Evolutionary conservation across 2,797 vertebrate species (phyloP).

Genomic region (Muraenolepis orangiensis): DNA sequence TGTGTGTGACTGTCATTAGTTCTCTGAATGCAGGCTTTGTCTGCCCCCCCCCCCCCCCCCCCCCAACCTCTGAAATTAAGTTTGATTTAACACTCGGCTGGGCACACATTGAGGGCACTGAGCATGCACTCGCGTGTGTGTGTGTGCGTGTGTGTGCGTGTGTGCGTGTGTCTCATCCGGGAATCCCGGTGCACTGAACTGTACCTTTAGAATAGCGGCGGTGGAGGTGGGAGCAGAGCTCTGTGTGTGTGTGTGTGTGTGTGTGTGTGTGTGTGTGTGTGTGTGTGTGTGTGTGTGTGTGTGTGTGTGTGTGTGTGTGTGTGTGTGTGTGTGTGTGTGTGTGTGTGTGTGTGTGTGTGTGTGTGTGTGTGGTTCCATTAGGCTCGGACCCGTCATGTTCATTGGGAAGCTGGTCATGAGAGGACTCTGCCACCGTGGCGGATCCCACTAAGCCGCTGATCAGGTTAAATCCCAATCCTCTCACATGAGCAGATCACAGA

Average conservation of each 20-base stretch:
- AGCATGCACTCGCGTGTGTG: no score
- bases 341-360: no score
- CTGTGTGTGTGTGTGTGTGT: no score
- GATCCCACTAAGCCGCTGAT: slow-evolving; percentile 23
- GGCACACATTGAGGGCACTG: slow-evolving; percentile 44
- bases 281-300: no score
- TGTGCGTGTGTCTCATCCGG: background rate
- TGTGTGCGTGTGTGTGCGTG: background rate
- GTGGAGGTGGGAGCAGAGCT: background rate
- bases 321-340: no score
- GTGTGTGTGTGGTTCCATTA: background rate
- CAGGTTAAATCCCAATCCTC: slow-evolving; percentile 10
- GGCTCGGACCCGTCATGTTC: slow-evolving; percentile 13
- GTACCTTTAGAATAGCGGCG: background rate
- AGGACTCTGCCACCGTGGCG: slow-evolving; percentile 26
- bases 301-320: no score
- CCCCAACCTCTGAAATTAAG: slow-evolving; percentile 61
- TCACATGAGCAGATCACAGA: background rate
- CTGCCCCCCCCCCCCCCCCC: slow-evolving; percentile 52
- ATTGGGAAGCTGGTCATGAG: slow-evolving; percentile 4
- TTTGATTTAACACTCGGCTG: slow-evolving; percentile 69
- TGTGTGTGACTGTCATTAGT: slow-evolving; percentile 48
- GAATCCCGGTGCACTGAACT: background rate
- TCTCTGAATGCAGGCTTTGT: slow-evolving; percentile 55
- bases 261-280: no score